These are phyloP conservation scores for Isichthys henryi DNA, from an alignment of 2,113 vertebrate genomes.

Conservation along the genomic window DNA sequence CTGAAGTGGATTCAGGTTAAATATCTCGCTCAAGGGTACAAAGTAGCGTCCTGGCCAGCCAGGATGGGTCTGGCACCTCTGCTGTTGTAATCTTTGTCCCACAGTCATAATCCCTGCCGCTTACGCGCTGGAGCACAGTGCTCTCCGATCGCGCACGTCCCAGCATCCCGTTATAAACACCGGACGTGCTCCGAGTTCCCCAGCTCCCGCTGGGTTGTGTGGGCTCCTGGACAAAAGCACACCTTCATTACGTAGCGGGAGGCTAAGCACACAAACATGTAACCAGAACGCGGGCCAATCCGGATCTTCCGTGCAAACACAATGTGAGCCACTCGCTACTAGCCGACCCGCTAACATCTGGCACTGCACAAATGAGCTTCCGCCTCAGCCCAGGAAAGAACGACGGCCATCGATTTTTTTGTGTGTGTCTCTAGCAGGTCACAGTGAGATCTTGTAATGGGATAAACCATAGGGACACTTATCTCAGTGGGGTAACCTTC, in stretches of 20 bases:
- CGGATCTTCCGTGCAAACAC: background rate
- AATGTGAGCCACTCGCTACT: background rate
- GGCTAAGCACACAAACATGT: background rate
- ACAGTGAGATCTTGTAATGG: constrained; percentile 2
- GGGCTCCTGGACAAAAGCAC: background rate
- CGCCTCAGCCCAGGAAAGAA: background rate
- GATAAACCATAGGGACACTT: background rate
- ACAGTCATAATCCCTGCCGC: background rate
- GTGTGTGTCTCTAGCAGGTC: background rate
- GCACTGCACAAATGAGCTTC: background rate
- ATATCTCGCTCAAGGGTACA: background rate
- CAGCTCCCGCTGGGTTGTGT: background rate
- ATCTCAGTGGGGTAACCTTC: background rate
- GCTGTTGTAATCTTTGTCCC: background rate
- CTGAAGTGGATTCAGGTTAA: background rate
- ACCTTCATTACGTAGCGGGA: background rate
- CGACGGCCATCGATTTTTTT: background rate
- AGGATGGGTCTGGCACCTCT: background rate
- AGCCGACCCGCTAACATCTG: background rate
- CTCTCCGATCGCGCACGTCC: background rate
- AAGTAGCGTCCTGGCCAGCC: background rate
- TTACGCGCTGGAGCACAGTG: background rate
- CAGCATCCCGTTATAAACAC: background rate
- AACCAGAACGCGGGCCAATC: background rate
- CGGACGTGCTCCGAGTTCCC: background rate